Percentiles rank a stretch among this genome's conserved stretches.
phyloP scores from a whole-genome alignment of 2,113 vertebrate species.

The Gasterosteus nipponicus region DNA sequence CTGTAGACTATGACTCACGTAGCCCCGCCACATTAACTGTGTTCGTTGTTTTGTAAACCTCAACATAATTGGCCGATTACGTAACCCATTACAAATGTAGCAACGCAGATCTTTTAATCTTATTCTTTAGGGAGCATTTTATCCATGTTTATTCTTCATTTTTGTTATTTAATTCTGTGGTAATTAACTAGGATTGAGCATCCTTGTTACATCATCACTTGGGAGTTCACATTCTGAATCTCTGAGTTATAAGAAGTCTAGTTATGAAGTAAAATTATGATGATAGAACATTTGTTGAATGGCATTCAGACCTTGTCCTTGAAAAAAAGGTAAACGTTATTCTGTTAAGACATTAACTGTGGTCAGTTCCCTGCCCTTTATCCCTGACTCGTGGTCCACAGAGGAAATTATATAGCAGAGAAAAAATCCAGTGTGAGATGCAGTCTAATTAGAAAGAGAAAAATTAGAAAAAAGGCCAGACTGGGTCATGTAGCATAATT shows the following conservation, averaged over 20 bases:
- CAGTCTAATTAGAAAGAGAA: not conserved
- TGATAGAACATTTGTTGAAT: not conserved
- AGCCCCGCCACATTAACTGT: not conserved
- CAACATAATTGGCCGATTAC: constrained; percentile 9
- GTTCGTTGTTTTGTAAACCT: not conserved
- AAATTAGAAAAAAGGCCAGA: not conserved
- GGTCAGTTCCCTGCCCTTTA: not conserved
- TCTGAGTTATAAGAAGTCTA: no score
- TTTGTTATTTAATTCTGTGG: constrained; percentile 10
- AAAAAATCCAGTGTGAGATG: not conserved
- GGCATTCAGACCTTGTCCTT: constrained; percentile 3
- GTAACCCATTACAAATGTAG: constrained; percentile 30
- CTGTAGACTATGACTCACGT: not conserved
- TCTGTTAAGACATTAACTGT: not conserved
- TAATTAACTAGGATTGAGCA: constrained; percentile 29
- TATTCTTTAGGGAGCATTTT: constrained; percentile 18
- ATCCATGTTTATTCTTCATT: constrained; percentile 25
- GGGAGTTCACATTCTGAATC: not conserved
- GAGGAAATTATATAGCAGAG: not conserved
- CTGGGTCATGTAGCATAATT: constrained; percentile 4
- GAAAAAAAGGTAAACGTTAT: not conserved
- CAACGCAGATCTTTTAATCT: constrained; percentile 15
- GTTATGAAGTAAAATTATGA: not conserved
- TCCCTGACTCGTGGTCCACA: not conserved
- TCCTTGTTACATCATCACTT: constrained; percentile 1